Conservation (phyloP, 30 jellyfish, hydroid and myxozoan genomes). For the Hydra vulgaris region DNA sequence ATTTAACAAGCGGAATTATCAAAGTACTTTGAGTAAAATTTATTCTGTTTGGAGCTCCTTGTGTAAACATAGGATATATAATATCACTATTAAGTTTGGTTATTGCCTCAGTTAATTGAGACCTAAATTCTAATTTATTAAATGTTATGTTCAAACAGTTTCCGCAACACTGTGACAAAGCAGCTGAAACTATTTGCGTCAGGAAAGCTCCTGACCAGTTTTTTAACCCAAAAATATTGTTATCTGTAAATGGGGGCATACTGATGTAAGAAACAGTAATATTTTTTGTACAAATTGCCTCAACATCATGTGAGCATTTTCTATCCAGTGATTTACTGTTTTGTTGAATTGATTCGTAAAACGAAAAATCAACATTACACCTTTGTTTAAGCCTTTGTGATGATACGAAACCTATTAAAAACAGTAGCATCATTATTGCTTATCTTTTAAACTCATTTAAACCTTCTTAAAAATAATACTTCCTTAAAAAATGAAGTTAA, state of each 20-base stretch:
- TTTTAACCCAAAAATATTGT: not conserved
- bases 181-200: conserved; percentile 27
- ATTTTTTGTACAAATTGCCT: conserved; percentile 14
- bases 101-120: conserved; percentile 8
- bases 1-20: conserved; percentile 15
- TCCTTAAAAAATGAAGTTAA: too few relatives aligned
- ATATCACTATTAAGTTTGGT: conserved; percentile 27
- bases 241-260: conserved; percentile 23
- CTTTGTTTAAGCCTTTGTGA: conserved; percentile 15
- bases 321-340: conserved; percentile 14
- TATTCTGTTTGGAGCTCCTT: conserved; percentile 11
- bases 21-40: not conserved
- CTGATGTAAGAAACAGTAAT: conserved; percentile 7
- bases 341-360: not conserved
- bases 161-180: conserved; percentile 39
- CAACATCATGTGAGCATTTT: conserved; percentile 12
- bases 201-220: conserved; percentile 15
- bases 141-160: conserved; percentile 14
- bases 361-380: conserved; percentile 9
- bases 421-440: too few relatives aligned
- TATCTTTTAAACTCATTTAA: too few relatives aligned
- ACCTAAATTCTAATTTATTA: not conserved
- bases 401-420: too few relatives aligned
- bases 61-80: conserved; percentile 24
- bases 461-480: too few relatives aligned